Percentiles rank a stretch among this genome's conserved stretches.
These are phyloP conservation scores for Cerastis rubricosa DNA, from an alignment of 2,888 invertebrate genomes.

Conservation along the genomic window DNA sequence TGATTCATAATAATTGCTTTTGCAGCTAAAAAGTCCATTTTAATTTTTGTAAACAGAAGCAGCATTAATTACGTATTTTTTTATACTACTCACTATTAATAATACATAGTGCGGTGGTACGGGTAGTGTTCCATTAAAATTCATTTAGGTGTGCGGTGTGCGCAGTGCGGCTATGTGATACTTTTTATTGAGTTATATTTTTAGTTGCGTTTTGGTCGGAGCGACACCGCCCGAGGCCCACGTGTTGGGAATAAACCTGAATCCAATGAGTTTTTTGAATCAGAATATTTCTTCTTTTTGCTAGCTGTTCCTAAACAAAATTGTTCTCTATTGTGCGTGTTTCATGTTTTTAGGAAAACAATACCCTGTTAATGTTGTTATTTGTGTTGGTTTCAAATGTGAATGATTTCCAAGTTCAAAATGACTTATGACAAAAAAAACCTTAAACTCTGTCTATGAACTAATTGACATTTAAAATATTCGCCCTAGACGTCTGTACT, in stretches of 20 bases:
- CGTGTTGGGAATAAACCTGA: constrained; percentile 13
- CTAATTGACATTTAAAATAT: not conserved
- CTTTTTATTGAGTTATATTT: constrained; percentile 62
- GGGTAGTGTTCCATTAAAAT: constrained; percentile 46
- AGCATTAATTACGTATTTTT: too few relatives aligned
- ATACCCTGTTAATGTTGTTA: not conserved
- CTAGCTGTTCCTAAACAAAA: too few relatives aligned
- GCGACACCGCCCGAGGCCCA: constrained; percentile 17
- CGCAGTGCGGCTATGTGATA: constrained; percentile 60
- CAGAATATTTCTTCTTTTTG: not conserved
- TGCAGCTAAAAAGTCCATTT: not conserved
- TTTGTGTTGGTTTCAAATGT: not conserved
- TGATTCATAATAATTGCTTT: constrained; percentile 3
- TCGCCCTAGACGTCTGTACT: not conserved
- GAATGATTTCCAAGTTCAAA: not conserved
- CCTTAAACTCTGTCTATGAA: not conserved
- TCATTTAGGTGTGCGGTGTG: constrained; percentile 37
- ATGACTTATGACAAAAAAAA: too few relatives aligned
- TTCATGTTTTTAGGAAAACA: not conserved
- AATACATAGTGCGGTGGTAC: constrained; percentile 18
- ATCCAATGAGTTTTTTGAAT: constrained; percentile 40
- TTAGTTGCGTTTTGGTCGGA: constrained; percentile 42
- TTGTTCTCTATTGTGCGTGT: not conserved
- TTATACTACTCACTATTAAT: too few relatives aligned
- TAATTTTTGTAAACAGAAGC: not conserved